Evolutionary conservation across 1,140 invertebrate species (phyloP).

Genomic region (Euwallacea similis): DNA sequence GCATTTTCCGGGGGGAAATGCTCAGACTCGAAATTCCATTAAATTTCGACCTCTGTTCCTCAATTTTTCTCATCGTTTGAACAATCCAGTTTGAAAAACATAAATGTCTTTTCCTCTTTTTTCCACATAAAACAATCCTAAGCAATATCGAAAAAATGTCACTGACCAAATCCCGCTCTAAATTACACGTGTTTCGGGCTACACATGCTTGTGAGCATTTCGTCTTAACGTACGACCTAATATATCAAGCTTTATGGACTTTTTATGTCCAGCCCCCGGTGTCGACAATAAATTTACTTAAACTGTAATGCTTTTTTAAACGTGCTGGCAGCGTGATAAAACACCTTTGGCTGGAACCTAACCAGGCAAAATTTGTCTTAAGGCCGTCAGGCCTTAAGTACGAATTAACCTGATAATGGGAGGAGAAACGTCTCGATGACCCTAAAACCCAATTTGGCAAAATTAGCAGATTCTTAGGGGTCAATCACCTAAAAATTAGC

Average conservation of each 20-base stretch:
- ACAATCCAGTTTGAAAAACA: too few relatives aligned
- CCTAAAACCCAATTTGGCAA: too few relatives aligned
- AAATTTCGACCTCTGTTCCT: too few relatives aligned
- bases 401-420: too few relatives aligned
- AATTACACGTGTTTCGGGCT: conserved; percentile 33
- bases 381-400: too few relatives aligned
- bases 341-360: too few relatives aligned
- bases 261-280: conserved; percentile 24
- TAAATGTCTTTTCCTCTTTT: background rate
- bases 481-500: background rate
- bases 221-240: conserved; percentile 34
- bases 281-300: conserved; percentile 26
- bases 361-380: too few relatives aligned
- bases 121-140: conserved; percentile 19
- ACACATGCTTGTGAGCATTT: conserved; percentile 35
- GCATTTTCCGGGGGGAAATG: too few relatives aligned
- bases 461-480: too few relatives aligned
- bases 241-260: conserved; percentile 33
- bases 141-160: conserved; percentile 32
- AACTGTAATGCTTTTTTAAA: conserved; percentile 28
- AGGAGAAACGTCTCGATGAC: too few relatives aligned
- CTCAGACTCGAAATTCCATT: too few relatives aligned
- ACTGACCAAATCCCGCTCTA: conserved; percentile 32
- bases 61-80: too few relatives aligned
- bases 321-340: background rate